These are phyloP conservation scores for Myocastor coypus DNA, from an alignment of 2,113 vertebrate genomes.

Conservation along the genomic window DNA sequence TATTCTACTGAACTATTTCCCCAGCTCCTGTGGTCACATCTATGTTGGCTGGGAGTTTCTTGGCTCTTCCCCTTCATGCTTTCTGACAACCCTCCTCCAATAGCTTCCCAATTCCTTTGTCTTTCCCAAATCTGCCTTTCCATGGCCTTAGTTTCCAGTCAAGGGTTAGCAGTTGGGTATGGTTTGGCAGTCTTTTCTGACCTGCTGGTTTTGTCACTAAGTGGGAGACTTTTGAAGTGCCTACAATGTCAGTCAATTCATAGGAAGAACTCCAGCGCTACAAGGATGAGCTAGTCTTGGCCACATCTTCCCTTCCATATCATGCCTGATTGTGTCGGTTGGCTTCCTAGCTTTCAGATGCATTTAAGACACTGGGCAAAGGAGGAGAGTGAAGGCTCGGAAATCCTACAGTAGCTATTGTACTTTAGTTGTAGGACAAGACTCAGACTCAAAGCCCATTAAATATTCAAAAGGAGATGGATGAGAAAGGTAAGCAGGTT, in stretches of 20 bases:
- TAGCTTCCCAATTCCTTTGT: background rate
- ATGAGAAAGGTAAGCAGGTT: background rate
- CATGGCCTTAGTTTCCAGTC: background rate
- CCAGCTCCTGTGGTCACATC: rapidly evolving
- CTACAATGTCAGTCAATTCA: background rate
- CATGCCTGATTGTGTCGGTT: too few relatives aligned
- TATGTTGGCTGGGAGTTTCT: background rate
- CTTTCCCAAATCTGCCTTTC: background rate
- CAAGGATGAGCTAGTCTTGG: background rate
- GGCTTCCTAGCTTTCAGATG: background rate
- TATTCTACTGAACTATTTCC: too few relatives aligned
- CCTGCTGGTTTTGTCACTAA: background rate
- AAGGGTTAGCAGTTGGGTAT: too few relatives aligned
- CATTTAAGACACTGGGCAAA: background rate
- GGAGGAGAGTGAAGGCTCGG: background rate
- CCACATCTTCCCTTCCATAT: background rate
- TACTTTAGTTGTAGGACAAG: background rate
- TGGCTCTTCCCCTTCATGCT: background rate
- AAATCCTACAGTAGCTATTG: background rate
- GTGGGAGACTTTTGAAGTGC: background rate
- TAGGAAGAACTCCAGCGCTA: background rate
- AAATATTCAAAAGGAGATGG: background rate
- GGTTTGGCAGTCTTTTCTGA: background rate
- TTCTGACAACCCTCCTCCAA: background rate
- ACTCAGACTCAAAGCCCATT: background rate